Conservation (phyloP, 2,888 invertebrate species). For the Megamerina dolium region DNA sequence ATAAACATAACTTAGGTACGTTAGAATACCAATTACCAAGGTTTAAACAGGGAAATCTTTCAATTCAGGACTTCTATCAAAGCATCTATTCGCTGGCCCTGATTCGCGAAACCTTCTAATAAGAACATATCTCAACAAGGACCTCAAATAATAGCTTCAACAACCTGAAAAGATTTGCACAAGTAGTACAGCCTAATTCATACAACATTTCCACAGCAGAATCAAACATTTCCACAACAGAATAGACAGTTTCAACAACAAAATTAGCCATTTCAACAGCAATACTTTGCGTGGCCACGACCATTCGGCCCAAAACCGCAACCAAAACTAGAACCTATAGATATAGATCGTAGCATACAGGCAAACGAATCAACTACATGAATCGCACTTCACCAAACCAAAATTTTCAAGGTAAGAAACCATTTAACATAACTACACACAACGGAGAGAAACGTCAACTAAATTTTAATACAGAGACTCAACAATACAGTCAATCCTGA, state of each 20-base stretch:
- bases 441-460: no score
- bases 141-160: background rate
- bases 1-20: no score
- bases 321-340: slow-evolving; percentile 5
- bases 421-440: no score
- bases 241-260: background rate
- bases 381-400: no score
- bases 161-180: background rate
- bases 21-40: no score
- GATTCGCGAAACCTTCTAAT: background rate
- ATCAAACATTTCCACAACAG: no score
- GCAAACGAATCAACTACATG: background rate
- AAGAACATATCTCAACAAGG: slow-evolving; percentile 1
- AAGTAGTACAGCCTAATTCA: background rate
- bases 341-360: background rate
- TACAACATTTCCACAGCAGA: no score
- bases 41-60: no score
- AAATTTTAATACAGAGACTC: no score
- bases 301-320: background rate
- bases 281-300: no score
- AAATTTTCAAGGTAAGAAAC: no score
- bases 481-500: background rate
- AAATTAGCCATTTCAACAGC: background rate
- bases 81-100: background rate
- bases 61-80: no score